Base-by-base conservation (phyloP, 2,888 invertebrate genomes). In the Argyresthia goedartella region DNA sequence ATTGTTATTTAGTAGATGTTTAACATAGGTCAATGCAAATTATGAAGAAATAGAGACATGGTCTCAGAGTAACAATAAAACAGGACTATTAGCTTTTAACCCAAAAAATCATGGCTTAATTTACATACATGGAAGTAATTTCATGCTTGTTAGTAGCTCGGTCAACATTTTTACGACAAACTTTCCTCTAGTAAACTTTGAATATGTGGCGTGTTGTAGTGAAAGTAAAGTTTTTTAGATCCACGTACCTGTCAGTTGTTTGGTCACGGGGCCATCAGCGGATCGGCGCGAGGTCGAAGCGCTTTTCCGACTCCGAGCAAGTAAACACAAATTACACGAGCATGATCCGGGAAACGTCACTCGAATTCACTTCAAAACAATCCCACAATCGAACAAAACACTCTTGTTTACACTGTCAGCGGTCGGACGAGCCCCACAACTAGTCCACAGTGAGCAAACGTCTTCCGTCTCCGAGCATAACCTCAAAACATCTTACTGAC, bases 401-500 rank as follows among this genome's bases (percentile, higher is more conserved):
- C 74, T 67, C 59, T 59, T 67, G 46, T 46, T 46, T 46, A 33
- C n/a, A 46, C 46, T 8, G 25, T 15, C 6, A 9, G 25, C 25
- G 43, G 43, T 9, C 46, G 3, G 50, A 13, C 52, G 41, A 39
- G 15, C 16, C n/a, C 16, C 13, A 35, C 33, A 9, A 25, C 25
- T 25, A 25, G 25, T 25, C 43, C 50, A 50, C 45, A 45, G 45
- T 16, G 42, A 74, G 74, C 70, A 67, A 73, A 68, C 72, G 75
- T 80, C 73, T 77, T 73, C 76, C 75, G 74, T 69, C 75, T 77
- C 67, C 66, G 65, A 76, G 69, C 66, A 82, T 87, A 85, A 87
- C 87, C 87, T 86, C 81, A 84, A 86, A 87, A 81, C 85, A 84
- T 86, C 82, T 84, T 81, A 81, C 85, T 82, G 85, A 82, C 81